A percentile compares a stretch with the other conserved stretches of the same genome.
phyloP scores from a whole-genome alignment of 2,113 vertebrate genomes.

The Phyllostomus hastatus region DNA sequence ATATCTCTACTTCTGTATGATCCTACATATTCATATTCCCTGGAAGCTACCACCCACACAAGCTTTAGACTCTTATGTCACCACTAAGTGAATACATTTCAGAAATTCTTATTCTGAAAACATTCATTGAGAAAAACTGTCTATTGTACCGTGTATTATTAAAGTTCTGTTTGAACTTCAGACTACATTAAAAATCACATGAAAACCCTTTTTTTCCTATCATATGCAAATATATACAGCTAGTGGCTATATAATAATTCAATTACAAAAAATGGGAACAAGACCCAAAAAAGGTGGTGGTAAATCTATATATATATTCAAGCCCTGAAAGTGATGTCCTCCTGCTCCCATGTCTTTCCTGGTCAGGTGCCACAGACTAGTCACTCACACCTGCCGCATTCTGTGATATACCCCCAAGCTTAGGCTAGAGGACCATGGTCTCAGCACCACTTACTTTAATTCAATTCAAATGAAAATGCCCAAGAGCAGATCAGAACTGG shows the following conservation, averaged over 20 bases:
- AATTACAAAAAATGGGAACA: background rate
- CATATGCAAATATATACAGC: background rate
- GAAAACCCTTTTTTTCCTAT: background rate
- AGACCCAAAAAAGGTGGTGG: background rate
- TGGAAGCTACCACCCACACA: background rate
- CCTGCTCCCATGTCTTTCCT: background rate
- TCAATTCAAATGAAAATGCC: background rate
- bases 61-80: background rate
- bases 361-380: background rate
- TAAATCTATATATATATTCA: background rate
- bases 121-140: background rate
- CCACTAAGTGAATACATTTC: background rate
- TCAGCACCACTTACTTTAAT: background rate
- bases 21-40: background rate
- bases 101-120: background rate
- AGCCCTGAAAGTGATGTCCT: background rate
- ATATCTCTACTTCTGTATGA: background rate
- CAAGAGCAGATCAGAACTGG: background rate
- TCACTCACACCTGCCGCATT: background rate
- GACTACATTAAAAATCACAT: background rate
- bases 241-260: background rate
- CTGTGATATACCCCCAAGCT: background rate
- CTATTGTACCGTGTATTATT: background rate
- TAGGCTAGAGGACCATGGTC: too few relatives aligned
- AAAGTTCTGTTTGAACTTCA: constrained; percentile 35